A percentile compares a stretch with the other conserved stretches of the same genome.
Evolutionary conservation across 2,113 vertebrate genomes (phyloP).

Genomic region (Ceuthmochares aereus): DNA sequence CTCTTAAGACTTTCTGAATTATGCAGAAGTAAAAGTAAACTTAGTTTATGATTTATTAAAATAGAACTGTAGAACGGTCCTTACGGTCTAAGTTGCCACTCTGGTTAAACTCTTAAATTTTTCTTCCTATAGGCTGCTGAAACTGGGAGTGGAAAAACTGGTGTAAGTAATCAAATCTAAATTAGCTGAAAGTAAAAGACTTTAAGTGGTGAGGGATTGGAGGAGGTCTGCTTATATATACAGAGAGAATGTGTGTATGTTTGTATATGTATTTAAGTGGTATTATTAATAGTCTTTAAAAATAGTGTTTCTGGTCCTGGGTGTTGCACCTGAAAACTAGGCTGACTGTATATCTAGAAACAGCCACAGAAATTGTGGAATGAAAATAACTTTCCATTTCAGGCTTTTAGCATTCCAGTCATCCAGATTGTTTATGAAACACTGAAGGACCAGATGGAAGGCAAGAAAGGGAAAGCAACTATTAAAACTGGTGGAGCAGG

Average conservation of each 20-base stretch:
- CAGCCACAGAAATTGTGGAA: background rate
- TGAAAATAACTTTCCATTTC: background rate
- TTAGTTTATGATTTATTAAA: background rate
- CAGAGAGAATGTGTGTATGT: background rate
- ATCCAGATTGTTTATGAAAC: conserved; percentile 99
- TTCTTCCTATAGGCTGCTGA: conserved; percentile 87
- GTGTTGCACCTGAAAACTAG: background rate
- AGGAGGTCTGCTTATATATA: background rate
- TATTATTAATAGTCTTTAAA: background rate
- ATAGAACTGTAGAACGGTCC: background rate
- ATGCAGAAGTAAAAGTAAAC: background rate
- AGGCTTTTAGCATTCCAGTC: conserved; percentile 98
- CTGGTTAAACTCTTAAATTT: background rate
- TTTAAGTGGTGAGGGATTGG: background rate
- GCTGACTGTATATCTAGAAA: background rate
- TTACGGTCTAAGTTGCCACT: background rate
- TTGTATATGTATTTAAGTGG: background rate
- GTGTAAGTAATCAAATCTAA: conserved; percentile 83
- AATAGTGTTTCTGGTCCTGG: background rate
- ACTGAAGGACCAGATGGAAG: conserved; percentile 94
- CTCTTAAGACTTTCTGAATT: background rate
- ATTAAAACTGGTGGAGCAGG: conserved; percentile 91
- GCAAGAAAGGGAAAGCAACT: conserved; percentile 89
- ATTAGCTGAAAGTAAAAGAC: background rate
- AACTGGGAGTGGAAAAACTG: conserved; percentile 98